Evolutionary conservation across 2,888 invertebrate genomes (phyloP), one percentile per base, ranked within the genome.

Genomic region (Metacarcinus magister): DNA sequence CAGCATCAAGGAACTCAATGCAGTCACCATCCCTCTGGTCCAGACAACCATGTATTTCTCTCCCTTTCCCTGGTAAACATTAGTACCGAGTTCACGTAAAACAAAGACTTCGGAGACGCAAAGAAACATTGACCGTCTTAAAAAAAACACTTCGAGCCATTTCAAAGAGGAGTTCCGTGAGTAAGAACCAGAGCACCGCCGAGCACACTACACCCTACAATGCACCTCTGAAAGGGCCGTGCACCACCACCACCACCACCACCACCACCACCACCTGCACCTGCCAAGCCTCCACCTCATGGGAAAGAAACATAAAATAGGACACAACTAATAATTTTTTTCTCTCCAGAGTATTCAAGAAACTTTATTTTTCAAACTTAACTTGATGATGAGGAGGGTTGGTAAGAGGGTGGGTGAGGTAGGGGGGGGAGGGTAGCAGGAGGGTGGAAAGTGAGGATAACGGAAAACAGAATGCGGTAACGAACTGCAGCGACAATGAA

Each of bases 401-500:
- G 16, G 43, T 23, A 19, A 4, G 90, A 19, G 90, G 28, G n/a
- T 8, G n/a, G 90, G 23, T 13, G 44, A 39, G 32, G 28, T 0
- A 19, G 44, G 19, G 44, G 19, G 19, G 39, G 39, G 19, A 10
- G 89, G 19, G 23, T 10, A 89, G 16, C 5, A 89, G 82, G 32
- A 82, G 82, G 19, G 10, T 2, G 89, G 5, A 89, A 89, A 32
- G 39, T n/a, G 39, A 89, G 89, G 89, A 89, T 89, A 44, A 90
- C 7, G 90, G 82, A 13, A 82, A 82, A 82, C 82, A 28, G 67
- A 67, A 28, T 32, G 28, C 32, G 82, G 28, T 82, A 82, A 82
- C 82, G 82, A 82, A 82, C 82, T 82, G 32, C 82, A 82, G 82
- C 32, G 82, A 44, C 23, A 44, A 43, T 90, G 90, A 90, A 90